phyloP scores from a whole-genome alignment of 2,113 vertebrate genomes.

The Andinoacara biseriatus region DNA sequence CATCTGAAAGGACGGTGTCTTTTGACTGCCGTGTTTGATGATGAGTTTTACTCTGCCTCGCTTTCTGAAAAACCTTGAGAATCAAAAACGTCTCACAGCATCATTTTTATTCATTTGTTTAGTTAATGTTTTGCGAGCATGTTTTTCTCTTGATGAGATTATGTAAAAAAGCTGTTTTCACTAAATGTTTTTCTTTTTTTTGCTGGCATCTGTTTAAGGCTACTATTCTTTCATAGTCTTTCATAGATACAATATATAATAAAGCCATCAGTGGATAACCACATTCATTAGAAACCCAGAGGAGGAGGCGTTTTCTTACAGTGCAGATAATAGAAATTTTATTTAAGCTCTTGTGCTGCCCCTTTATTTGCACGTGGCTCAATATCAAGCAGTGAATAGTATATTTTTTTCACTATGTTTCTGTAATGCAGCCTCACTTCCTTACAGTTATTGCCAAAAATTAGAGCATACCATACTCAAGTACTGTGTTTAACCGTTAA shows the following conservation, averaged over 20 bases:
- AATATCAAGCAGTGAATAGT: neutral
- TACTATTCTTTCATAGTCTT: neutral
- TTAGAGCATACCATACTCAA: neutral
- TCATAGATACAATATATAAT: neutral
- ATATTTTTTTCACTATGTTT: neutral
- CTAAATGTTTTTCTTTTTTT: neutral
- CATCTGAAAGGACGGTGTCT: slow-evolving; percentile 36
- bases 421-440: neutral
- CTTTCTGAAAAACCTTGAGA: slow-evolving; percentile 11
- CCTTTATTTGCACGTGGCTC: neutral
- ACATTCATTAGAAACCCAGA: neutral
- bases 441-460: neutral
- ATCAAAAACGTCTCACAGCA: slow-evolving; percentile 7
- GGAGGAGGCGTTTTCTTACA: neutral
- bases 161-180: neutral
- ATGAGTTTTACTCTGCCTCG: neutral
- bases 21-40: slow-evolving; percentile 39
- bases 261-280: neutral
- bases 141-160: neutral
- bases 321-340: fast-evolving
- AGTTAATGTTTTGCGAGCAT: neutral
- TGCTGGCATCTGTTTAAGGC: neutral
- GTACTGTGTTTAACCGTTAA: neutral
- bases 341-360: neutral
- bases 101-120: neutral